Evolutionary conservation across 2,113 vertebrate genomes (phyloP).

Genomic region (Pagrus major): DNA sequence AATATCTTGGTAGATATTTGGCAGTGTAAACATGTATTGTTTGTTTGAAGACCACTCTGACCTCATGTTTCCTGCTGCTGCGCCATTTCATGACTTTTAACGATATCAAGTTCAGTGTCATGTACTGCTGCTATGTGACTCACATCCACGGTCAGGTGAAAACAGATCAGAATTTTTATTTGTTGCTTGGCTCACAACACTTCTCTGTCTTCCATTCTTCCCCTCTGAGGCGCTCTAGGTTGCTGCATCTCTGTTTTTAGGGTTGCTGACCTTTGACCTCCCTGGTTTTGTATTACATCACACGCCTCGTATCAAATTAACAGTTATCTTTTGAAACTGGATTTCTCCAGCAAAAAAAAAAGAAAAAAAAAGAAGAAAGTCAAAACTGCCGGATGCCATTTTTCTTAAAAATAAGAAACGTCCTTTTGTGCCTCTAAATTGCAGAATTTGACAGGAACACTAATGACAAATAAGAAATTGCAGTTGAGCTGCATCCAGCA

Average conservation of each 20-base stretch:
- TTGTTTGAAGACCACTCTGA: neutral
- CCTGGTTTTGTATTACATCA: neutral
- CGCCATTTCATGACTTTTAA: neutral
- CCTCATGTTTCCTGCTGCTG: neutral
- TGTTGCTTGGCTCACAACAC: neutral
- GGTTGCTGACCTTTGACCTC: slow-evolving; percentile 15
- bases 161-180: neutral
- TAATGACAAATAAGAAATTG: neutral
- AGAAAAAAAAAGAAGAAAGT: neutral
- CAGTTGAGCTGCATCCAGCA: neutral
- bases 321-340: neutral
- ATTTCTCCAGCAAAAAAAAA: neutral
- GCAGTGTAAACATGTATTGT: no score
- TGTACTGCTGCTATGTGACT: neutral
- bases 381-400: neutral
- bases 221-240: neutral
- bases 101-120: neutral
- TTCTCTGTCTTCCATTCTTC: neutral
- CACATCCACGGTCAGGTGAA: neutral
- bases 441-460: neutral
- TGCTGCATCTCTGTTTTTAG: neutral
- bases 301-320: neutral
- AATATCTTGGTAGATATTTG: neutral
- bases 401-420: neutral
- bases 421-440: neutral